Conservation (phyloP, 2,113 vertebrate genomes). For the Calcarius ornatus region DNA sequence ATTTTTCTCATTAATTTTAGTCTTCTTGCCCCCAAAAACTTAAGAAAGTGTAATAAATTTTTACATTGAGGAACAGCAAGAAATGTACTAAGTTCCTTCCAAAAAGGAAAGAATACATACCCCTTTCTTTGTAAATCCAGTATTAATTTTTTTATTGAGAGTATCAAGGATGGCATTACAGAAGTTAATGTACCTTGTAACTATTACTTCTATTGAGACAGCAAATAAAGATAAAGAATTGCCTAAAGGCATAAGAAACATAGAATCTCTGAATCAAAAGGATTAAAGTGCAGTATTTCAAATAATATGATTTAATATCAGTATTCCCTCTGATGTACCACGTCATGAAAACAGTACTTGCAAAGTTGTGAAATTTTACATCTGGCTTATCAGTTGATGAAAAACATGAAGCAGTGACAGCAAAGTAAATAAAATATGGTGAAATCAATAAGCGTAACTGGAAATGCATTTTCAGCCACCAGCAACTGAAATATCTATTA, state of each 20-base stretch:
- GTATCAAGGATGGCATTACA: background rate
- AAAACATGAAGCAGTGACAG: background rate
- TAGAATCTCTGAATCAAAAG: background rate
- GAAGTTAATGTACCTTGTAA: background rate
- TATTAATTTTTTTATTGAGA: background rate
- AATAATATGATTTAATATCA: background rate
- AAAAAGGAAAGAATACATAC: background rate
- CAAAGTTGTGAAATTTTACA: rapidly evolving
- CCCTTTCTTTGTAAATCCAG: background rate
- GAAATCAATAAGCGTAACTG: background rate
- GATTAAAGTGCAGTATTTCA: background rate
- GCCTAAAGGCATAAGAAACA: background rate
- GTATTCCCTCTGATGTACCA: background rate
- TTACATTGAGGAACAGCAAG: background rate
- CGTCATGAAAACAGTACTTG: background rate
- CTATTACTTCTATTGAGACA: background rate
- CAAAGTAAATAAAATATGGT: background rate
- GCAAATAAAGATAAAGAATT: background rate
- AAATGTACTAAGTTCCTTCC: background rate
- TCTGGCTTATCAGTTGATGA: background rate
- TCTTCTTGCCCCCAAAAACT: background rate
- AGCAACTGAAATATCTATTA: background rate
- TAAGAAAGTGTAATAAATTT: background rate
- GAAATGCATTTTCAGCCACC: background rate
- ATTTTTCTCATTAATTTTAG: background rate